A percentile compares a stretch with the other conserved stretches of the same genome.
phyloP scores from a whole-genome alignment of 2,113 vertebrate genomes.

The Hepsetus odoe region DNA sequence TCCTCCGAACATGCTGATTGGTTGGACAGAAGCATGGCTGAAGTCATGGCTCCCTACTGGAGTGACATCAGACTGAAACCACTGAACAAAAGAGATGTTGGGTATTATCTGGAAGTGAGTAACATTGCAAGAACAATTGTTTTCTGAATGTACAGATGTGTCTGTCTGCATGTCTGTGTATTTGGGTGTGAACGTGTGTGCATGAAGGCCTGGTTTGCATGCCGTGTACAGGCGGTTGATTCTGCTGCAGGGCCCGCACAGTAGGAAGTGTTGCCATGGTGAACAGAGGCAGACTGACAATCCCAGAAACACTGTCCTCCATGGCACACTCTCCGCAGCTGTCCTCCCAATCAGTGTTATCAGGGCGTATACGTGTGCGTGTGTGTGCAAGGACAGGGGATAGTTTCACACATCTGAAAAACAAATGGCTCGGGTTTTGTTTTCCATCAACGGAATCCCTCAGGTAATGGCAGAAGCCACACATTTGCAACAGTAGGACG shows the following conservation, averaged over 20 bases:
- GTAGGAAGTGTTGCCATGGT: slow-evolving; percentile 79
- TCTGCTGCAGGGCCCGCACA: slow-evolving; percentile 71
- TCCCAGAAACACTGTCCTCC: slow-evolving; percentile 66
- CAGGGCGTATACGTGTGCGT: slow-evolving; percentile 20
- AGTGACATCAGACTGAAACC: background rate
- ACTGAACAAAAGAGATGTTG: background rate
- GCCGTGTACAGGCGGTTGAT: slow-evolving; percentile 63
- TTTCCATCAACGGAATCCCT: slow-evolving; percentile 42
- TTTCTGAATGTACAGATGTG: background rate
- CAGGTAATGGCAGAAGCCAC: slow-evolving; percentile 43
- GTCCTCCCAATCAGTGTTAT: slow-evolving; percentile 53
- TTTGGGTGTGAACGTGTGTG: slow-evolving; percentile 15
- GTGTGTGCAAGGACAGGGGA: slow-evolving; percentile 35
- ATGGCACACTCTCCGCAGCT: slow-evolving; percentile 59
- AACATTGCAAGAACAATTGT: background rate
- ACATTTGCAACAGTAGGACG: background rate
- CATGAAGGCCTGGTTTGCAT: slow-evolving; percentile 65
- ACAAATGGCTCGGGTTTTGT: slow-evolving; percentile 45
- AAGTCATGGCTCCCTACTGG: background rate
- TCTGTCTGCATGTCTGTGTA: slow-evolving; percentile 37
- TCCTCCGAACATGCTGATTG: background rate
- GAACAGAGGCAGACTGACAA: slow-evolving; percentile 61
- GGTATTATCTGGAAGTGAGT: background rate
- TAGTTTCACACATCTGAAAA: slow-evolving; percentile 44
- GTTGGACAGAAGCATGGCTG: background rate